phyloP scores from a whole-genome alignment of 1,140 invertebrate genomes.

The Heliconius eleuchia region DNA sequence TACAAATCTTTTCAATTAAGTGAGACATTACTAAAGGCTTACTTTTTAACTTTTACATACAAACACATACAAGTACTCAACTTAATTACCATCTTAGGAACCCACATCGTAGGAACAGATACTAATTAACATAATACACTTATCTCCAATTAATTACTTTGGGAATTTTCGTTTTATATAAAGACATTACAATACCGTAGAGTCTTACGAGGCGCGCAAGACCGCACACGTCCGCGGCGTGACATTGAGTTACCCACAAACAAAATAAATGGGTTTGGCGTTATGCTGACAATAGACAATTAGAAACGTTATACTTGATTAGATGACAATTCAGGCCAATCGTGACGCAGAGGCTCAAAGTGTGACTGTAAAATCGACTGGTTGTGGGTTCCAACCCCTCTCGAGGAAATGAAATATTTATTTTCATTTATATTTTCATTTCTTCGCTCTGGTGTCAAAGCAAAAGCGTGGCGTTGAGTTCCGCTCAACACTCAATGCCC shows the following conservation, averaged over 20 bases:
- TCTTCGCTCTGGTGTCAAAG: too few species aligned
- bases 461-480: too few species aligned
- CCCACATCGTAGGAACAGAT: neutral
- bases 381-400: too few species aligned
- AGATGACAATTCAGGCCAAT: too few species aligned
- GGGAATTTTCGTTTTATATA: neutral
- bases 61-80: neutral
- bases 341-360: too few species aligned
- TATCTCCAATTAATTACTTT: constrained; percentile 6
- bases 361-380: too few species aligned
- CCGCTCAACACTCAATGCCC: too few species aligned
- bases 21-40: neutral
- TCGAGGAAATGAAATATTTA: too few species aligned
- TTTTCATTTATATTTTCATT: too few species aligned
- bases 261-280: constrained; percentile 14
- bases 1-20: neutral
- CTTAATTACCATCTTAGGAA: neutral
- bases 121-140: neutral
- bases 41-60: neutral
- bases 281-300: neutral
- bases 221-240: constrained; percentile 17
- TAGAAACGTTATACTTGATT: too few species aligned
- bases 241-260: constrained; percentile 29
- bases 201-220: neutral
- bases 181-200: neutral